A percentile compares a stretch with the other conserved stretches of the same genome.
These are phyloP conservation scores for Pipistrellus nathusii DNA, from an alignment of 2,797 vertebrate genomes.

Conservation along the genomic window DNA sequence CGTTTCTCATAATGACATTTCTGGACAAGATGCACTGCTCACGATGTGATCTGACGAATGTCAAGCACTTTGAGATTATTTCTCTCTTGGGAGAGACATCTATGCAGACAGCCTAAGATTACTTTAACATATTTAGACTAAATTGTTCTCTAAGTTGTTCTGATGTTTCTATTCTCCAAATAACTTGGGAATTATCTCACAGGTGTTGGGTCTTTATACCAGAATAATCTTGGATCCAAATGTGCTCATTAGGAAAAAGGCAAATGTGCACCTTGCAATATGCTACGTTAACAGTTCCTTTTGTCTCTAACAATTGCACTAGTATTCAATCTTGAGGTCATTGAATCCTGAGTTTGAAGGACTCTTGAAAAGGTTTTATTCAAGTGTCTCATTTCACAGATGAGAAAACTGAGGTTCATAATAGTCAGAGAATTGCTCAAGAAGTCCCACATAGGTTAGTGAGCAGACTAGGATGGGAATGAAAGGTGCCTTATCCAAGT, in stretches of 20 bases:
- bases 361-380: conserved; percentile 12
- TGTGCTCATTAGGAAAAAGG: not conserved
- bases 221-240: conserved; percentile 65
- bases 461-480: not conserved
- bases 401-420: conserved; percentile 4
- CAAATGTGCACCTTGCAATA: conserved; percentile 45
- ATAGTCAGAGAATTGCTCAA: not conserved
- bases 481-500: not conserved
- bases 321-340: conserved; percentile 42
- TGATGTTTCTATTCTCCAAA: conserved; percentile 47
- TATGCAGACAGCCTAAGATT: not conserved
- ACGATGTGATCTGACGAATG: not conserved
- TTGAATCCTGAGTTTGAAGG: conserved; percentile 14
- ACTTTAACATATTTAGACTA: conserved; percentile 11
- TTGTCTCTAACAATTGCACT: not conserved
- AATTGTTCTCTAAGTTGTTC: conserved; percentile 36
- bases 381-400: conserved; percentile 23
- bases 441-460: not conserved
- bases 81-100: conserved; percentile 15
- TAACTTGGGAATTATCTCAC: conserved; percentile 20
- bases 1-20: conserved; percentile 35
- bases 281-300: conserved; percentile 47
- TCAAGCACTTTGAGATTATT: not conserved
- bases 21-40: conserved; percentile 16
- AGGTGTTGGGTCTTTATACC: conserved; percentile 20